A percentile compares a stretch with the other conserved stretches of the same genome.
These are phyloP conservation scores for Nomada ferruginata DNA, from an alignment of 2,888 invertebrate species.

Conservation along the genomic window DNA sequence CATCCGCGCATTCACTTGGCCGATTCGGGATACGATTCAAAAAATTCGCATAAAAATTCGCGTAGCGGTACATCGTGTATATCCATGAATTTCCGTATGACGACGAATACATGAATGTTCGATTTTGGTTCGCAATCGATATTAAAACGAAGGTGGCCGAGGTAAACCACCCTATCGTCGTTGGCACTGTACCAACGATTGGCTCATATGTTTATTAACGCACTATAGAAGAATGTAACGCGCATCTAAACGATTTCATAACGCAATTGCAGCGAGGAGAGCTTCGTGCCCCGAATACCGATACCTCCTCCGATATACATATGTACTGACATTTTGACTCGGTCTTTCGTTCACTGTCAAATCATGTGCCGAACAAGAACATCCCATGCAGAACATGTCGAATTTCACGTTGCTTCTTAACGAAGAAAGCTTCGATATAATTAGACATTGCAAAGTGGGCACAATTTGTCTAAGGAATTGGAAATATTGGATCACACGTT, in stretches of 20 bases:
- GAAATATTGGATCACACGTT: too few species aligned
- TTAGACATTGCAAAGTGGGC: too few species aligned
- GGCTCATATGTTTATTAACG: conserved; percentile 64
- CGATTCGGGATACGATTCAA: background rate
- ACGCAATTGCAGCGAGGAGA: conserved; percentile 47
- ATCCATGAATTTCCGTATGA: conserved; percentile 1
- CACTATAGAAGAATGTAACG: conserved; percentile 56
- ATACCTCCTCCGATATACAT: conserved; percentile 13
- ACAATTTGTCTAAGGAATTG: too few species aligned
- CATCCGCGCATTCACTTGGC: background rate
- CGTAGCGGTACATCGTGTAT: background rate
- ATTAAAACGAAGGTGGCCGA: conserved; percentile 45
- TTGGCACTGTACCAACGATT: conserved; percentile 62
- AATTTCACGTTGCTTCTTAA: too few species aligned
- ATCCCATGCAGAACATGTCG: too few species aligned
- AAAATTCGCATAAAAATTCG: background rate
- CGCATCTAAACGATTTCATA: conserved; percentile 59
- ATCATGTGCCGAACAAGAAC: too few species aligned
- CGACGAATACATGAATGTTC: background rate
- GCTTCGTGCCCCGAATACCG: conserved; percentile 34
- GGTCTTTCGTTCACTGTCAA: conserved; percentile 6
- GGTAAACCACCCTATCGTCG: conserved; percentile 64
- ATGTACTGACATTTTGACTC: conserved; percentile 10
- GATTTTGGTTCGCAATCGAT: conserved; percentile 40
- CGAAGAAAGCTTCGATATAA: too few species aligned